Evolutionary conservation across 37 sponge, comb jelly and placozoan species (phyloP), one percentile per base, ranked within the genome.

Genomic region (Ephydatia muelleri): DNA sequence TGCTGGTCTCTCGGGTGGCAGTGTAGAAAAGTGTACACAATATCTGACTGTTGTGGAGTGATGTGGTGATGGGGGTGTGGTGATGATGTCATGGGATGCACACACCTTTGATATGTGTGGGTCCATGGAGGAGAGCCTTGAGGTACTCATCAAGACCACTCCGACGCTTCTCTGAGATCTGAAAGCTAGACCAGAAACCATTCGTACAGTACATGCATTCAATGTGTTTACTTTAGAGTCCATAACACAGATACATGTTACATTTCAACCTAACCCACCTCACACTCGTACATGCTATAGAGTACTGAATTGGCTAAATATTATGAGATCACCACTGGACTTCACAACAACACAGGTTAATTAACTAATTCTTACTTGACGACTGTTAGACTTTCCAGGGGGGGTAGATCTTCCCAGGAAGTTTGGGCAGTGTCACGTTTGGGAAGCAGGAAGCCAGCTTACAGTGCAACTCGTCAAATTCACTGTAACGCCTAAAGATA

Each of bases 11-110:
- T 75, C 27, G 91, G 68, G 65, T 89, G 65, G 33, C 94, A 88
- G 27, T 96, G 96, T 21, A 96, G 79, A 78, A 96, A 96, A 3
- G 96, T 93, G 70, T 93, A 96, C 35, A 96, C 49, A 0, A 91
- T 39, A 48, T 96, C 94, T 23, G 87, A 93, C 78, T 92, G 85
- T 0, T 26, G 26, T 25, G 65, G 66, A n/a, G 19, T 11, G 40
- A 27, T 34, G 70, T 27, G 47, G 82, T 21, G 73, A 38, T 1
- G 34, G 38, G 28, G 1, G 29, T 2, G 8, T 31, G 3, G 65
- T 47, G 8, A 12, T 43, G 79, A 43, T 21, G n/a, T 34, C 38
- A 25, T 5, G 29, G 22, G 12, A 36, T 22, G 1, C 26, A 26
- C 64, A 68, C 67, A 82, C 88, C 82, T 91, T 85, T 72, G 92